These are phyloP conservation scores for Pterocles orientalis DNA, from an alignment of 2,113 vertebrate species.

Conservation along the genomic window DNA sequence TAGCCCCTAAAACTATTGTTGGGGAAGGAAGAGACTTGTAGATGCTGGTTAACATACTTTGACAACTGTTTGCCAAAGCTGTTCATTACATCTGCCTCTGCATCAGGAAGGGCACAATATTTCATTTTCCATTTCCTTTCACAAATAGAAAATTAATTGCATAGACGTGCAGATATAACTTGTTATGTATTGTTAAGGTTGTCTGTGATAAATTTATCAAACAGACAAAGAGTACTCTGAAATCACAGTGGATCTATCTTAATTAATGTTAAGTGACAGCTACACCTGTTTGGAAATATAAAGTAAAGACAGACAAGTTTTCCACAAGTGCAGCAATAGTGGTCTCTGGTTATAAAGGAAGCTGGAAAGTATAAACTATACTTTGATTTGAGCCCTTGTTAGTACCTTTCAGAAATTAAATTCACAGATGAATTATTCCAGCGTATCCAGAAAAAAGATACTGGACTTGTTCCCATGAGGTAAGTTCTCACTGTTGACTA, in stretches of 20 bases:
- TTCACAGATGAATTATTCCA: background rate
- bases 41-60: slow-evolving; percentile 40
- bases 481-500: slow-evolving; percentile 52
- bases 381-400: slow-evolving; percentile 13
- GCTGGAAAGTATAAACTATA: background rate
- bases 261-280: slow-evolving; percentile 63
- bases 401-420: slow-evolving; percentile 1
- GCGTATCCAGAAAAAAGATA: background rate
- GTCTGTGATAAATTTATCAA: slow-evolving; percentile 70
- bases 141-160: slow-evolving; percentile 69
- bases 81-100: slow-evolving; percentile 49
- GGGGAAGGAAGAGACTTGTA: slow-evolving; percentile 47
- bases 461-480: background rate
- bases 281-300: slow-evolving; percentile 47
- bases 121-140: slow-evolving; percentile 71
- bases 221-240: slow-evolving; percentile 67
- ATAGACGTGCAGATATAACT: slow-evolving; percentile 48
- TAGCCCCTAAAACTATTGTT: slow-evolving; percentile 12
- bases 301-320: slow-evolving; percentile 18
- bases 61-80: slow-evolving; percentile 60
- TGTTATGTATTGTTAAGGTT: slow-evolving; percentile 69
- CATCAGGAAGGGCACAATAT: slow-evolving; percentile 56
- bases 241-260: slow-evolving; percentile 71
- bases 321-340: background rate
- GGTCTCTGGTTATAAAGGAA: background rate